Conservation (phyloP, 2,888 invertebrate genomes). For the Gibbula magus region DNA sequence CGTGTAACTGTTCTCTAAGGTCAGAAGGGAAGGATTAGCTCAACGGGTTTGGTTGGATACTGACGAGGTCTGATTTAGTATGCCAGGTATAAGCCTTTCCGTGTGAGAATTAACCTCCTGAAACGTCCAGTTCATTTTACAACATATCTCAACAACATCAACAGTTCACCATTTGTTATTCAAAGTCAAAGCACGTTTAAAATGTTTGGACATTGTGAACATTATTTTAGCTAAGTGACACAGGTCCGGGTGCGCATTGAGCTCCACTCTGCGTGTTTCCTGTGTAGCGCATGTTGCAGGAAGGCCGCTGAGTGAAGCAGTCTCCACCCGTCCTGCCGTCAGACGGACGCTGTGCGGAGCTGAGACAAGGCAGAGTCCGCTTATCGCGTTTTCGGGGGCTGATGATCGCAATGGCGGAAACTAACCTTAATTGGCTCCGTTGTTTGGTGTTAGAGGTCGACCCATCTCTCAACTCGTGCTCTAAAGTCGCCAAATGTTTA, state of each 20-base stretch:
- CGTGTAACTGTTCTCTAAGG: too few species aligned
- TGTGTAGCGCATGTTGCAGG: slow-evolving; percentile 29
- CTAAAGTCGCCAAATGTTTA: slow-evolving; percentile 13
- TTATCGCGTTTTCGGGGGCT: not conserved
- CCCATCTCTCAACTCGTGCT: not conserved
- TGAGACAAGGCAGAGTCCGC: not conserved
- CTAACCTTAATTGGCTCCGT: not conserved
- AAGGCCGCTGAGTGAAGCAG: slow-evolving; percentile 3
- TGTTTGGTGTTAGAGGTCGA: not conserved
- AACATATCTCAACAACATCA: too few species aligned
- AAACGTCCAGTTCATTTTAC: too few species aligned
- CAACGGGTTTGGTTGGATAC: too few species aligned
- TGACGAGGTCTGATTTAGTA: too few species aligned
- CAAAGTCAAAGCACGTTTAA: too few species aligned
- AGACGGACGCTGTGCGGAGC: not conserved
- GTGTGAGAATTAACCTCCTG: too few species aligned
- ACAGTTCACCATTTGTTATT: too few species aligned
- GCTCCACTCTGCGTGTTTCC: slow-evolving; percentile 30
- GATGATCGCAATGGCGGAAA: slow-evolving; percentile 25
- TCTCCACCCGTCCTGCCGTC: not conserved
- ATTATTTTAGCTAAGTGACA: not conserved
- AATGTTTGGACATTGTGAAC: too few species aligned
- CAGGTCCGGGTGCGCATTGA: slow-evolving; percentile 23
- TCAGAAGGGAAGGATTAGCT: too few species aligned
- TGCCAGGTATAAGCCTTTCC: too few species aligned